A percentile compares a stretch with the other conserved stretches of the same genome.
Evolutionary conservation across 2,888 invertebrate genomes (phyloP).

Genomic region (Chaetogeoica ovagalla): DNA sequence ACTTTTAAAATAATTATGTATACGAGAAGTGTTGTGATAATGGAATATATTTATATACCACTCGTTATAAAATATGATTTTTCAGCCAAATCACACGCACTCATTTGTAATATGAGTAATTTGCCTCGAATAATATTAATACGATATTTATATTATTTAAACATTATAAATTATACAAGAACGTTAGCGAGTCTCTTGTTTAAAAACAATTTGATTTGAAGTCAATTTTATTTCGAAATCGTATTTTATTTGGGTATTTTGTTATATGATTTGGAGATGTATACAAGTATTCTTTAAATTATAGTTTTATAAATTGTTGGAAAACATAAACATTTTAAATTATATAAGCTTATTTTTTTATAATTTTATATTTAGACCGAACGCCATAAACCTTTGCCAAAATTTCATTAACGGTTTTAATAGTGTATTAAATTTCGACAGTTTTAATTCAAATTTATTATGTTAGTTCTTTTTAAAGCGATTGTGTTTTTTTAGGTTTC

Average conservation of each 20-base stretch:
- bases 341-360: background rate
- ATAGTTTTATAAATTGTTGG: background rate
- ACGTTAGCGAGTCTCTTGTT: too few species aligned
- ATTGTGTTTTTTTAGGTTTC: too few species aligned
- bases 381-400: background rate
- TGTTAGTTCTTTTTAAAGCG: background rate
- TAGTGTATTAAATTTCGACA: background rate
- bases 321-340: background rate
- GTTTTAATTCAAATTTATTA: background rate
- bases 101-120: too few species aligned
- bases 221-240: too few species aligned
- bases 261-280: background rate
- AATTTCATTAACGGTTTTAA: background rate
- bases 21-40: conserved; percentile 3
- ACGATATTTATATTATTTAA: too few species aligned
- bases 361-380: background rate
- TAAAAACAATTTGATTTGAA: too few species aligned
- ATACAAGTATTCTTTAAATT: background rate
- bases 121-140: too few species aligned
- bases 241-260: background rate
- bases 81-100: too few species aligned
- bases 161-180: too few species aligned
- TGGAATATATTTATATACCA: conserved; percentile 19
- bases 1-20: background rate
- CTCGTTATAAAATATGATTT: too few species aligned